These are phyloP conservation scores for Drosophila mayri DNA, from an alignment of 1,140 invertebrate genomes.

Conservation along the genomic window DNA sequence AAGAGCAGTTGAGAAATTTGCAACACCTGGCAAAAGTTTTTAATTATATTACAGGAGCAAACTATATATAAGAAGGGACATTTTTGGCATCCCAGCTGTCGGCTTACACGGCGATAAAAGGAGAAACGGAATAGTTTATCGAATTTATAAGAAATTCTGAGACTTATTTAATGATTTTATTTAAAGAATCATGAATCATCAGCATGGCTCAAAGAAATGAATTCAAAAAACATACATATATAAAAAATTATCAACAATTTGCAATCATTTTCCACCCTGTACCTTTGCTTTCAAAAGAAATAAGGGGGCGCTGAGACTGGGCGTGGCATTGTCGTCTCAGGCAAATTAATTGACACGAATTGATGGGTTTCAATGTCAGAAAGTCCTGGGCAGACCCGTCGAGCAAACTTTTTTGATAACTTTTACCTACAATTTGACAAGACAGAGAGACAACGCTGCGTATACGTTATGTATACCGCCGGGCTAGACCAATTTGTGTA, in stretches of 20 bases:
- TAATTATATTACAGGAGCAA: conserved; percentile 77
- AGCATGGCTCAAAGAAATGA: too few relatives aligned
- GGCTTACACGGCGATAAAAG: conserved; percentile 18
- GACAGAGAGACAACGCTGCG: conserved; percentile 46
- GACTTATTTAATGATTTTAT: not conserved
- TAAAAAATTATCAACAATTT: accelerated
- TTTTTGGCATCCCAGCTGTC: conserved; percentile 60
- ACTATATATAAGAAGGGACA: conserved; percentile 60
- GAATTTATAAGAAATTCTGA: not conserved
- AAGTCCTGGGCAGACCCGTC: conserved; percentile 34
- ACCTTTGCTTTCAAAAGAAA: not conserved
- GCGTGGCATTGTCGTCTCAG: conserved; percentile 63
- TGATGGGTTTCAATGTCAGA: conserved; percentile 79
- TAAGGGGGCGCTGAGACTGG: conserved; percentile 19
- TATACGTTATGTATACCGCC: conserved; percentile 51
- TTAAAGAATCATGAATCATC: not conserved
- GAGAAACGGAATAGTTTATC: accelerated
- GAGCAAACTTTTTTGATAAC: conserved; percentile 68
- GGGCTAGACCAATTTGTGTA: conserved; percentile 74
- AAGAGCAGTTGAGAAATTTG: conserved; percentile 70
- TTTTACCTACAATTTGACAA: conserved; percentile 78
- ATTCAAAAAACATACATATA: not conserved
- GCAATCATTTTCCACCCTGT: conserved; percentile 1
- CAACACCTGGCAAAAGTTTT: conserved; percentile 83
- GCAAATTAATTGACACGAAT: conserved; percentile 82